A percentile compares a stretch with the other conserved stretches of the same genome.
Conservation (phyloP, 2,797 vertebrate genomes). For the Onychomys arenicola region DNA sequence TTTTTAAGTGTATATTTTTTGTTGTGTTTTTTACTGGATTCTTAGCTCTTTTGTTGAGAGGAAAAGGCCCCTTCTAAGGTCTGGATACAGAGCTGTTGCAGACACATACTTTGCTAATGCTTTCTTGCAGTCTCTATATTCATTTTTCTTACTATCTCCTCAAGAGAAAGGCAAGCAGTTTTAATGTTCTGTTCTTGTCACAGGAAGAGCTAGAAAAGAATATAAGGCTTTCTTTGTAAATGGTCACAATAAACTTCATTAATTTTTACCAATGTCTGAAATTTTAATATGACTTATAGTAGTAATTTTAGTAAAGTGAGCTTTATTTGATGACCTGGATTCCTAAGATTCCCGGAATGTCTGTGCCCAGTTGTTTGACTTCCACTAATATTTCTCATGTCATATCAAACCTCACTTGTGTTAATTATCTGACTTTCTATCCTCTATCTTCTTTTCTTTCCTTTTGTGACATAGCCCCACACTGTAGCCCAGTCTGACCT, state of each 20-base stretch:
- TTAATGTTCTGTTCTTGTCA: slow-evolving; percentile 4
- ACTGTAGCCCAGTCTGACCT: too few relatives aligned
- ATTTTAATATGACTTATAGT: neutral
- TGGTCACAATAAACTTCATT: neutral
- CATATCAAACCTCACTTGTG: neutral
- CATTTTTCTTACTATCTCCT: slow-evolving; percentile 22
- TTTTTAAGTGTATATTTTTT: neutral
- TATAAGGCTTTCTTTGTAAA: neutral
- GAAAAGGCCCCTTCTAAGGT: neutral
- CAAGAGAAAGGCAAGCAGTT: neutral
- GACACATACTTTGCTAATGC: neutral
- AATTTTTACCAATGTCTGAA: neutral
- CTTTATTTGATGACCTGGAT: neutral
- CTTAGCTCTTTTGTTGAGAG: neutral
- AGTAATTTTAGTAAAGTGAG: neutral
- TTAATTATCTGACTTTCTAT: neutral
- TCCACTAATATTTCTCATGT: neutral
- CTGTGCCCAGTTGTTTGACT: neutral
- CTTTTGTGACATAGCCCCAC: neutral
- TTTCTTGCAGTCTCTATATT: neutral
- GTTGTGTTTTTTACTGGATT: neutral
- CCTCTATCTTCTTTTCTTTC: neutral
- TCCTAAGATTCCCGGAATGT: neutral
- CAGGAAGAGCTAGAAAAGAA: neutral
- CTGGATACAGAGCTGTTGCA: neutral